Evolutionary conservation across 2,888 invertebrate genomes (phyloP).

Genomic region (Trachelus tabidus): DNA sequence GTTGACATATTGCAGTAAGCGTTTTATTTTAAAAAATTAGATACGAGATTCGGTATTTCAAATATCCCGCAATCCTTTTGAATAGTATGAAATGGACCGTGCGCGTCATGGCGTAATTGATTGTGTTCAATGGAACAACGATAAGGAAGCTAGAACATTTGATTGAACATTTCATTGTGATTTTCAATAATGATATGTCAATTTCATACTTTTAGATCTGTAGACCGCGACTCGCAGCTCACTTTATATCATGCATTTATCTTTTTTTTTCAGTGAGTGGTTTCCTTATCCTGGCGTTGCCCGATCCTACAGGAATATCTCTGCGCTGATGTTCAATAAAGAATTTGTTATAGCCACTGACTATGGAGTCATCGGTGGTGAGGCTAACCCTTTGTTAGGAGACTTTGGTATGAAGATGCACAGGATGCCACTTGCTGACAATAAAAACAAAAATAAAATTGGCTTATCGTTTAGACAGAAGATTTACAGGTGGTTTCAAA

Average conservation of each 20-base stretch:
- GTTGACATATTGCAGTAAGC: too few relatives aligned
- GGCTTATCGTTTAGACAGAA: not conserved
- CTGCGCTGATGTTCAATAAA: conserved; percentile 1
- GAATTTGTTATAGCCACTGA: not conserved
- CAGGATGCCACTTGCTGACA: conserved; percentile 76
- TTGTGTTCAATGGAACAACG: too few relatives aligned
- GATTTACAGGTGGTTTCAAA: not conserved
- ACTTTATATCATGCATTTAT: not conserved
- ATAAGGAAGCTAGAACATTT: too few relatives aligned
- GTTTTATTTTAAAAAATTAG: too few relatives aligned
- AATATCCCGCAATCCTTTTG: too few relatives aligned
- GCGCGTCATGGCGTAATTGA: not conserved
- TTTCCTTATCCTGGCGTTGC: conserved; percentile 11
- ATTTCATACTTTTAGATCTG: not conserved
- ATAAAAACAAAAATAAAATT: conserved; percentile 14
- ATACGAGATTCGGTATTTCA: too few relatives aligned
- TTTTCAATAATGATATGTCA: not conserved
- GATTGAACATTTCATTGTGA: too few relatives aligned
- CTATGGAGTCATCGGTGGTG: not conserved
- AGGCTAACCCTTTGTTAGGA: not conserved
- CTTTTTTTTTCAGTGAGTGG: conserved; percentile 3
- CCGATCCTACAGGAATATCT: not conserved
- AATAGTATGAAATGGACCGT: not conserved
- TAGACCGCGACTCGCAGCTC: not conserved
- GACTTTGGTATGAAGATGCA: conserved; percentile 74